Conservation (phyloP, 2,888 invertebrate species). For the Tipula unca region DNA sequence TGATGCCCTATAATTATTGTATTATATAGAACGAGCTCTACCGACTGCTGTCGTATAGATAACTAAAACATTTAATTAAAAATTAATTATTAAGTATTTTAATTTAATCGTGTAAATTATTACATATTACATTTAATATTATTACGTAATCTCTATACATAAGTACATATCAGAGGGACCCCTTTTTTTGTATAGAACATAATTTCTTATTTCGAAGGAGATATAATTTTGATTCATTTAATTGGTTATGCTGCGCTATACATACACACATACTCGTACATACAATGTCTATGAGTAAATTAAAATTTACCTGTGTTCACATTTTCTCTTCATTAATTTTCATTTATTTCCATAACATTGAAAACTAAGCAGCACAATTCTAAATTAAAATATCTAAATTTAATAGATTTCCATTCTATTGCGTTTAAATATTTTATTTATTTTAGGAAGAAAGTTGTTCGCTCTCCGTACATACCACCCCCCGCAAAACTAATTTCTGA, state of each 20-base stretch:
- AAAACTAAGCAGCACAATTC: neutral
- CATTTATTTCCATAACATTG: neutral
- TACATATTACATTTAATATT: neutral
- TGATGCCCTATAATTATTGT: neutral
- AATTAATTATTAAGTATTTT: neutral
- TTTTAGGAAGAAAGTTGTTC: neutral
- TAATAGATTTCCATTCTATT: neutral
- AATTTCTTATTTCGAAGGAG: neutral
- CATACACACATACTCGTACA: too few relatives aligned
- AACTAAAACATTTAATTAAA: neutral
- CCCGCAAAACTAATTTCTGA: neutral
- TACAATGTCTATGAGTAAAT: neutral
- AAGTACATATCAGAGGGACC: neutral
- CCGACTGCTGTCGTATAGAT: neutral
- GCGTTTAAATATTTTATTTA: neutral
- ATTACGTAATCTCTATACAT: neutral
- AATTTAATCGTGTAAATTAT: neutral
- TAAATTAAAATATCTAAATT: neutral
- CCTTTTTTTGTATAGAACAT: neutral
- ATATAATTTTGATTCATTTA: neutral
- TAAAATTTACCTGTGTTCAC: neutral
- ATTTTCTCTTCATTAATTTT: neutral
- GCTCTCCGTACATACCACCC: neutral
- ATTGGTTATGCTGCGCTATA: neutral
- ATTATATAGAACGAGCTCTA: neutral